Base-by-base conservation (phyloP, 2,888 invertebrate genomes). In the Apomyelois bistriatella region DNA sequence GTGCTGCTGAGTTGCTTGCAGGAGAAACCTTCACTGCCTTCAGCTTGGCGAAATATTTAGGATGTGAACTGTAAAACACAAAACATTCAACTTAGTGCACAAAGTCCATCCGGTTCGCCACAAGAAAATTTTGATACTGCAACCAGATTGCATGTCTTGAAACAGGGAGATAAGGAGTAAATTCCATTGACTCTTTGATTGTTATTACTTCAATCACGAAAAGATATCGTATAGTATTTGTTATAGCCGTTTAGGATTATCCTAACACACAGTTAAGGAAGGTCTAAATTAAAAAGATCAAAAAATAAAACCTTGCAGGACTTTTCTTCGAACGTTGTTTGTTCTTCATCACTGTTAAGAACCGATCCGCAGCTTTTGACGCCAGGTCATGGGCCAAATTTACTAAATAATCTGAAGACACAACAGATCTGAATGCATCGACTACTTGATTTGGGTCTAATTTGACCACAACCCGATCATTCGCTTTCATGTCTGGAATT, bases 301-400 rank as follows among this genome's bases (percentile, higher is more conserved):
- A 3, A 40, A 16, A 15, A 9, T 40, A 15, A 40, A 16, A 40
- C 40, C 40, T 30, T 17, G 53, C 16, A 9, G 37, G 10, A 12
- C 5, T 12, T 3, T 12, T 12, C 2, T 1, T 37, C 4, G 37
- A 3, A 37, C 57, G 53, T 9, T 69, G 58, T 22, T 67, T 68
- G 16, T 60, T 65, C 43, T 60, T 66, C 30, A 78, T 65, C 60
- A 70, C 70, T 2, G 60, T 55, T n/a, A 79, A 56, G 15, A 76
- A 70, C 53, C 68, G 64, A 22, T 69, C 53, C 0, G 76, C 74
- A 0, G 76, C 72, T 48, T 70, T 73, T 5, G 62, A 50, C 0
- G 76, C 76, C 30, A 80, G 74, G 0, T 72, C 62, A 40, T 72
- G 67, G 0, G 75, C 76, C 13, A 80, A 53, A 12, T 59, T 52